Conservation (phyloP, 2,888 invertebrate genomes). For the Acanthococcus lagerstroemiae region DNA sequence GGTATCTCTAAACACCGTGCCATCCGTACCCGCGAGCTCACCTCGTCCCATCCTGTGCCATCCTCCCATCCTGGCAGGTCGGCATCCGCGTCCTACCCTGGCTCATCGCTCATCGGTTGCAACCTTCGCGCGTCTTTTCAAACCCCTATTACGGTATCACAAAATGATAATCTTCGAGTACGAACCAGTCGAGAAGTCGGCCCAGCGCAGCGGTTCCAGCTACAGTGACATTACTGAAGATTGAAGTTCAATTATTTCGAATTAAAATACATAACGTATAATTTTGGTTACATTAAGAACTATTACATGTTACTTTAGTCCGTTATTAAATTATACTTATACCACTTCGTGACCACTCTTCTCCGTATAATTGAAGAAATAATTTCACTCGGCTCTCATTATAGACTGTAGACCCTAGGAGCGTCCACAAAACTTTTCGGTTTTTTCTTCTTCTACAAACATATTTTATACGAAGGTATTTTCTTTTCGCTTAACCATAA, state of each 20-base stretch:
- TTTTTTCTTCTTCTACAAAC: too few relatives aligned
- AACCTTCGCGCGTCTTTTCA: neutral
- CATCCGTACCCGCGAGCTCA: too few relatives aligned
- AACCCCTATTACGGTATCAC: too few relatives aligned
- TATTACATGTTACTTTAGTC: conserved; percentile 27
- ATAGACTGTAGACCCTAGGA: too few relatives aligned
- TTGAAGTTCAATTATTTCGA: conserved; percentile 30
- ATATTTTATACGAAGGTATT: too few relatives aligned
- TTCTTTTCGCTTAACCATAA: too few relatives aligned
- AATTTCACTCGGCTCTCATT: conserved; percentile 11
- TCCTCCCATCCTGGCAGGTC: too few relatives aligned
- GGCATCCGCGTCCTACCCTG: too few relatives aligned
- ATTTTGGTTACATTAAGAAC: conserved; percentile 30
- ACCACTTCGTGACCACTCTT: conserved; percentile 25
- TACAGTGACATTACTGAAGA: conserved; percentile 27
- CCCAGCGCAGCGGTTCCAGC: conserved; percentile 15
- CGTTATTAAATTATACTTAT: conserved; percentile 30
- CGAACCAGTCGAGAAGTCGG: neutral
- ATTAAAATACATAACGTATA: conserved; percentile 25
- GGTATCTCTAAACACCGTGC: too few relatives aligned
- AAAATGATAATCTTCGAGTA: conserved; percentile 5
- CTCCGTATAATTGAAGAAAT: conserved; percentile 24
- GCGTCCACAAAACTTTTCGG: too few relatives aligned
- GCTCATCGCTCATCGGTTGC: neutral
- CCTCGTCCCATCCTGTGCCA: too few relatives aligned